Conservation (phyloP, 2,113 vertebrate genomes). For the Poecilia latipinna region DNA sequence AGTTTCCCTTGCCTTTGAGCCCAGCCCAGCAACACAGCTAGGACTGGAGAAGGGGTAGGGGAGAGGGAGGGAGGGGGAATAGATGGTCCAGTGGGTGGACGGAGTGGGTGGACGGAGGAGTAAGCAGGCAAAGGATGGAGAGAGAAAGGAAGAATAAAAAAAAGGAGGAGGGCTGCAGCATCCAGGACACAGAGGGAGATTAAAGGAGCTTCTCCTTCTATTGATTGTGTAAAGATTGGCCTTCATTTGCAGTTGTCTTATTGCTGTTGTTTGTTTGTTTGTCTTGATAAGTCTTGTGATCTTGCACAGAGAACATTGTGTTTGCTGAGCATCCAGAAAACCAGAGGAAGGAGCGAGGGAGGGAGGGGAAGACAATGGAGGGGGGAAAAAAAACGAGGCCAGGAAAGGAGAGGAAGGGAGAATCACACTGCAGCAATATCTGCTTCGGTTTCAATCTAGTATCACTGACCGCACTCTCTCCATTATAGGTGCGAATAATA, state of each 20-base stretch:
- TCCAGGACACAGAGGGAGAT: constrained; percentile 64
- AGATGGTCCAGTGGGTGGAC: constrained; percentile 10
- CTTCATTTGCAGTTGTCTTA: constrained; percentile 75
- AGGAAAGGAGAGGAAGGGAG: constrained; percentile 14
- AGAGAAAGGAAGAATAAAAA: constrained; percentile 37
- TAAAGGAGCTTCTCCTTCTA: constrained; percentile 73
- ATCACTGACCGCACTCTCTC: background rate
- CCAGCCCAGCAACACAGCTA: constrained; percentile 65
- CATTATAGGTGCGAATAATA: background rate
- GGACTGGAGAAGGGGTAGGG: constrained; percentile 44
- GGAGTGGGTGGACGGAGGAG: constrained; percentile 45
- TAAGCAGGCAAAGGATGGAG: constrained; percentile 37
- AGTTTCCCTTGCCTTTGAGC: constrained; percentile 71
- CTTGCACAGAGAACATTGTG: constrained; percentile 67
- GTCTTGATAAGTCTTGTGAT: constrained; percentile 74
- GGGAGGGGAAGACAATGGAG: constrained; percentile 23
- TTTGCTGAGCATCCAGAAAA: constrained; percentile 71
- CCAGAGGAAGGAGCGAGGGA: constrained; percentile 34
- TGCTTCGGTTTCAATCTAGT: constrained; percentile 21
- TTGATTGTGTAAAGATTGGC: constrained; percentile 78
- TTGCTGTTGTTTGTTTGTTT: constrained; percentile 76
- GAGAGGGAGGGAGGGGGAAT: constrained; percentile 12
- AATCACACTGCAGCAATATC: constrained; percentile 62
- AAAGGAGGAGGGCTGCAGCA: constrained; percentile 63
- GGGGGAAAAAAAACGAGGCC: constrained; percentile 9